Evolutionary conservation across 2,113 vertebrate genomes (phyloP).

Genomic region (Trogon surrucura): DNA sequence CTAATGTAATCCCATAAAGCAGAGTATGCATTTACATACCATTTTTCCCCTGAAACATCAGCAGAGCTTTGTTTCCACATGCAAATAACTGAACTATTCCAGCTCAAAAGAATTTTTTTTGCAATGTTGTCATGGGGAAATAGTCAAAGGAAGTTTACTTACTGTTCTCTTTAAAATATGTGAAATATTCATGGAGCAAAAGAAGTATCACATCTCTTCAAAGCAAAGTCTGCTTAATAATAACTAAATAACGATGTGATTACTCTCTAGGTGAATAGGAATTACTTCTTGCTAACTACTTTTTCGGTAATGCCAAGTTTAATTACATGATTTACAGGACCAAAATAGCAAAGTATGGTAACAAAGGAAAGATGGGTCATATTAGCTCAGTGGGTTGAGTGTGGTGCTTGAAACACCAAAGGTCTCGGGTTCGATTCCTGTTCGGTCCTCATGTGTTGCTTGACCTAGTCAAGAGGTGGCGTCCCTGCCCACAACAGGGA

Average conservation of each 20-base stretch:
- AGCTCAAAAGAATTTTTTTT: neutral
- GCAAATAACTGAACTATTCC: neutral
- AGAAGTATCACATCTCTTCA: neutral
- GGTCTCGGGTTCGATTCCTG: too few relatives aligned
- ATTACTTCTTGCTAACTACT: slow-evolving; percentile 7
- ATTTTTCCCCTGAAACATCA: neutral
- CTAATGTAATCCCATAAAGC: neutral
- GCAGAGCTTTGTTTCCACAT: neutral
- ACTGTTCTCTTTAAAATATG: neutral
- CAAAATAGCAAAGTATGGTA: neutral
- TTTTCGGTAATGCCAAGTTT: neutral
- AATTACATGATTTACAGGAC: neutral
- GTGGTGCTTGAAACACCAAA: too few relatives aligned
- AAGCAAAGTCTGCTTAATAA: neutral
- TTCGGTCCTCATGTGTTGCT: too few relatives aligned
- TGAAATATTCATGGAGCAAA: neutral
- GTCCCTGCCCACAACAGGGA: too few relatives aligned
- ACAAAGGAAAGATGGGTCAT: neutral
- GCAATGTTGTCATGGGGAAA: neutral
- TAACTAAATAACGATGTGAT: neutral
- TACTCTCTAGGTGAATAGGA: slow-evolving; percentile 24
- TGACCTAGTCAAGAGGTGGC: too few relatives aligned
- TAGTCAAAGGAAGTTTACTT: neutral
- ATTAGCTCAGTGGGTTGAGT: neutral
- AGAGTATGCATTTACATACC: neutral